Evolutionary conservation across 2,888 invertebrate species (phyloP).

Genomic region (Torymus aiolomorphi): DNA sequence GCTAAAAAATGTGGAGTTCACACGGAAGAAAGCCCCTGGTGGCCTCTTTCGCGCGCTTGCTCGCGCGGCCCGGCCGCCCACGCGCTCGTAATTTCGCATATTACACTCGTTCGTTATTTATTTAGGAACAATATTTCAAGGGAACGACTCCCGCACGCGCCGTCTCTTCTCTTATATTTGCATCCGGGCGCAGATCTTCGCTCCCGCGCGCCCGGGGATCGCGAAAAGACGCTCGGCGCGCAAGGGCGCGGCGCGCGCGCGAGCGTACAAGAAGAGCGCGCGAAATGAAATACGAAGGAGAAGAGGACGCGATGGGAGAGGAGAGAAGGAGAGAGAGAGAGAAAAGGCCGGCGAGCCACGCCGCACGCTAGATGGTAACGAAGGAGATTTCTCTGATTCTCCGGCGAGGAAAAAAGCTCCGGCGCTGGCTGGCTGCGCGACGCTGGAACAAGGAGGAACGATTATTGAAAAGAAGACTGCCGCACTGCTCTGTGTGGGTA

Average conservation of each 20-base stretch:
- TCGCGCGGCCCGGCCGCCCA: background rate
- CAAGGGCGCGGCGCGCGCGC: background rate
- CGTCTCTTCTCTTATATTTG: constrained; percentile 56
- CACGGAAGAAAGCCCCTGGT: constrained; percentile 3
- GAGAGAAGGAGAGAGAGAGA: constrained; percentile 16
- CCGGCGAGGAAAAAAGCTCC: constrained; percentile 20
- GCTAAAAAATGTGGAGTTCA: background rate
- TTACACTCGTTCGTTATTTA: constrained; percentile 71
- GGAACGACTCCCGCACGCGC: constrained; percentile 67
- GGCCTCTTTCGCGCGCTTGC: background rate
- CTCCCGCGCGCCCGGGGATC: background rate
- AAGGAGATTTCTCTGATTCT: constrained; percentile 48
- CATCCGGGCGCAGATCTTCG: constrained; percentile 35
- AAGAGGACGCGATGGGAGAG: background rate
- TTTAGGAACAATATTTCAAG: constrained; percentile 69
- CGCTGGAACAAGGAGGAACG: constrained; percentile 47
- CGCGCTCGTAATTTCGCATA: constrained; percentile 66
- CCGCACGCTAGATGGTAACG: constrained; percentile 17
- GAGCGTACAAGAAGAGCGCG: background rate
- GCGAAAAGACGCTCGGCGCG: background rate
- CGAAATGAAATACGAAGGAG: constrained; percentile 49
- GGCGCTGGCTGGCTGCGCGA: background rate
- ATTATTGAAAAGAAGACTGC: constrained; percentile 52
- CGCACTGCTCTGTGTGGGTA: background rate
- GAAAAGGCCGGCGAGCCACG: constrained; percentile 4